Conservation (phyloP, 1,140 invertebrate genomes). For the Alviniconcha marisindica region DNA sequence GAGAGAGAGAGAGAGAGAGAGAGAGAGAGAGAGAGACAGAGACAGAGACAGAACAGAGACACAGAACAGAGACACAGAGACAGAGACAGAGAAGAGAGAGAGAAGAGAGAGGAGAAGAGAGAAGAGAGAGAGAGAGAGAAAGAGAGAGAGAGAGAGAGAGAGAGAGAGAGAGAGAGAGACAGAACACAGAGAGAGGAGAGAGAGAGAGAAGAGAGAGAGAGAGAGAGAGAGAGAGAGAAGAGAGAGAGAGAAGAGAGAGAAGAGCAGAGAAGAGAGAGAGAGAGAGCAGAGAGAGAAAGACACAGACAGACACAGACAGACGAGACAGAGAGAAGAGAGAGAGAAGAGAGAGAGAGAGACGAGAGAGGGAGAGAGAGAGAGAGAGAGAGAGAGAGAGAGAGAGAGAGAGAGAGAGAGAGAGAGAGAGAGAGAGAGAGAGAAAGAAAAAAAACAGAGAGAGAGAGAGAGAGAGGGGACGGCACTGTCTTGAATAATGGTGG, state of each 20-base stretch:
- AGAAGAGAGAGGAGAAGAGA: constrained; percentile 1
- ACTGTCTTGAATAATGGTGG: too few relatives aligned
- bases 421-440: not conserved
- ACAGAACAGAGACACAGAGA: too few relatives aligned
- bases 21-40: constrained; percentile 27
- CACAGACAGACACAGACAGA: not conserved
- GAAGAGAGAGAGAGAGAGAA: not conserved
- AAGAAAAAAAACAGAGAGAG: not conserved
- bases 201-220: not conserved
- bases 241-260: not conserved
- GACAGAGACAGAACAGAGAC: not conserved
- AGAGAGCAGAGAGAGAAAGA: not conserved
- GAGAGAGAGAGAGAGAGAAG: not conserved
- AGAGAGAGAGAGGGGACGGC: too few relatives aligned
- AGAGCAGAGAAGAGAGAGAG: not conserved
- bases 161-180: not conserved
- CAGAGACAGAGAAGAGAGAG: too few relatives aligned
- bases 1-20: constrained; percentile 22
- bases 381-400: not conserved
- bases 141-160: not conserved
- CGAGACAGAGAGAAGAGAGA: not conserved
- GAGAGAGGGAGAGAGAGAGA: not conserved
- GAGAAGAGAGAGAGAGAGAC: constrained; percentile 1
- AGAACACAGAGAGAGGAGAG: not conserved
- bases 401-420: not conserved